phyloP scores from a whole-genome alignment of 53 echinoderm and acorn worm species.

The Echinometra lucunter region DNA sequence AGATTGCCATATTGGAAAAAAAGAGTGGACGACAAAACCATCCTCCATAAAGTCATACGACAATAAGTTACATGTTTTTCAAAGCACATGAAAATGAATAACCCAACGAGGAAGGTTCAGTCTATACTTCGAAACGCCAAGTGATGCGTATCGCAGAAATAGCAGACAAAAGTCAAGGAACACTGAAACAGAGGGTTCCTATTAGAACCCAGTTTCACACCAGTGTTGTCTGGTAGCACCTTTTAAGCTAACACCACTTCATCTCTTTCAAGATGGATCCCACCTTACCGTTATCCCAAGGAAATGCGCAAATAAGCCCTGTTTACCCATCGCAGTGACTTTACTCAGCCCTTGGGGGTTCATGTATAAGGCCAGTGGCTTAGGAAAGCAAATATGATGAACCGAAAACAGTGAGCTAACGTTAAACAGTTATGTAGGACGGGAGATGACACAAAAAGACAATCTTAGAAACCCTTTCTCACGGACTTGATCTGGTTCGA shows the following conservation, averaged over 20 bases:
- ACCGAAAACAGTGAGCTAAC: not conserved
- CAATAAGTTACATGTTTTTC: no score
- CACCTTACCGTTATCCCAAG: not conserved
- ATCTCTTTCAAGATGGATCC: not conserved
- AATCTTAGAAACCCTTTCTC: slow-evolving; percentile 1
- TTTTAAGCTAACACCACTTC: not conserved
- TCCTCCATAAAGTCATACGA: no score
- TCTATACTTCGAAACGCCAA: no score
- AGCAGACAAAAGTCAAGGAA: no score
- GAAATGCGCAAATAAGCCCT: slow-evolving; percentile 33
- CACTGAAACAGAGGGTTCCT: no score
- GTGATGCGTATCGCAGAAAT: no score
- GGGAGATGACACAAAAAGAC: not conserved
- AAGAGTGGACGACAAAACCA: no score
- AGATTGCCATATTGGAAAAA: no score
- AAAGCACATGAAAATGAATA: no score
- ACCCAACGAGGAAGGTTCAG: no score
- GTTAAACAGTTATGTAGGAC: slow-evolving; percentile 43
- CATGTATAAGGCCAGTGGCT: slow-evolving; percentile 35
- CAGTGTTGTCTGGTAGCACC: not conserved
- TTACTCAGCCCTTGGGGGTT: slow-evolving; percentile 22
- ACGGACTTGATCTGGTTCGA: not conserved
- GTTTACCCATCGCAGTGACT: slow-evolving; percentile 34
- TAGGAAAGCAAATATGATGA: not conserved
- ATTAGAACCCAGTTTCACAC: not conserved